Percentiles rank a stretch among this genome's conserved stretches.
phyloP scores from a whole-genome alignment of 2,797 vertebrate genomes.

The Fringilla coelebs region DNA sequence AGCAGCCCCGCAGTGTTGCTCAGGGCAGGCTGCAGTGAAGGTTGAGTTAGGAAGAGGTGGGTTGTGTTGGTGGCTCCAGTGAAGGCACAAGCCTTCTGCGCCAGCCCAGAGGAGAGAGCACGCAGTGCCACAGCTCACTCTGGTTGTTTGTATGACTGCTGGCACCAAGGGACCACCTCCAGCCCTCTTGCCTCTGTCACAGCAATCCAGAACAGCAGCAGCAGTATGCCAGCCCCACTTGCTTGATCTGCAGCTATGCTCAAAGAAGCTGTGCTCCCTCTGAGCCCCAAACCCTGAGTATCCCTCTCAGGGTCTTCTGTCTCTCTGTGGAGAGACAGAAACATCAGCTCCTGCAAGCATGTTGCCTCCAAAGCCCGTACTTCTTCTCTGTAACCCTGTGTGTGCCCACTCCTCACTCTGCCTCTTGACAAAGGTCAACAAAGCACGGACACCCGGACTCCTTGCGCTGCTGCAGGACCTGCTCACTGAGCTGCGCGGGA shows the following conservation, averaged over 20 bases:
- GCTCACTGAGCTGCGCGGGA: accelerated
- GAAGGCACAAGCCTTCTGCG: background rate
- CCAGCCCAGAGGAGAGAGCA: background rate
- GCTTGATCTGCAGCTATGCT: background rate
- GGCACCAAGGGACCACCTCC: background rate
- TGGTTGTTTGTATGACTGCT: accelerated
- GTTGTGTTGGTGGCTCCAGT: background rate
- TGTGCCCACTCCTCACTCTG: accelerated
- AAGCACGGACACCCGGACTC: background rate
- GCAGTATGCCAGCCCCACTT: accelerated
- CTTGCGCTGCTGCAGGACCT: background rate
- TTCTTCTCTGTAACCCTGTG: background rate
- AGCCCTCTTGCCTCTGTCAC: background rate
- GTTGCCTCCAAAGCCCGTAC: background rate
- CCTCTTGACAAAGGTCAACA: background rate
- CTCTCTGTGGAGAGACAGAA: background rate
- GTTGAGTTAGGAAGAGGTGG: background rate
- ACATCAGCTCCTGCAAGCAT: background rate
- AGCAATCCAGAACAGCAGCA: background rate
- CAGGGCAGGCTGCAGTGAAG: background rate
- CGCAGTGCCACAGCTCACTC: accelerated
- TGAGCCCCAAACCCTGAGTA: background rate
- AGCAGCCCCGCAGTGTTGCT: accelerated
- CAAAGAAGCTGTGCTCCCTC: background rate
- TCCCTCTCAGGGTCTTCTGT: too few relatives aligned